Evolutionary conservation across 2,888 invertebrate genomes (phyloP).

Genomic region (Brachypalpus laphriformis): DNA sequence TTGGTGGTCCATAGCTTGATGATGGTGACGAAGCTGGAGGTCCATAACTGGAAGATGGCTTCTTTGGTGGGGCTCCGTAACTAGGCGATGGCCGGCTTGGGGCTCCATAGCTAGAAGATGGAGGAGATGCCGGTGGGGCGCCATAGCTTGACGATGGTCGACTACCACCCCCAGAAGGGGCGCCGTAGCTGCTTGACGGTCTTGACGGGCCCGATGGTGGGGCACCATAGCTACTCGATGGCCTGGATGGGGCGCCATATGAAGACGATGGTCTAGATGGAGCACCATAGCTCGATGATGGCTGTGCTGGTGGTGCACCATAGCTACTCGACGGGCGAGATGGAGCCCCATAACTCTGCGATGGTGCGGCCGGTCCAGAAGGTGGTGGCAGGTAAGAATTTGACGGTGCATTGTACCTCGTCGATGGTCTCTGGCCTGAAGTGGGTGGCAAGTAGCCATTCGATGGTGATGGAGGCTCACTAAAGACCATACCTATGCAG

Average conservation of each 20-base stretch:
- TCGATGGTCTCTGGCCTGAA: constrained; percentile 81
- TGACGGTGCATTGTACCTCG: constrained; percentile 79
- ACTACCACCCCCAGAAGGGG: constrained; percentile 78
- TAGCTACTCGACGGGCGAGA: constrained; percentile 83
- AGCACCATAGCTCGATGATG: constrained; percentile 84
- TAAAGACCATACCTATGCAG: constrained; percentile 77
- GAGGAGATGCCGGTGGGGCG: constrained; percentile 81
- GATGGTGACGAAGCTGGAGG: constrained; percentile 81
- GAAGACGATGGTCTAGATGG: constrained; percentile 80
- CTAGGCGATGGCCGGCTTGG: constrained; percentile 75
- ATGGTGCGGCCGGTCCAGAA: constrained; percentile 81
- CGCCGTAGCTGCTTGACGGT: constrained; percentile 77
- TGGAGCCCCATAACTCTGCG: constrained; percentile 84
- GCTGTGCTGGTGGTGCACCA: constrained; percentile 79
- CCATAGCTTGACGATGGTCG: constrained; percentile 83
- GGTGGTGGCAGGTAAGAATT: constrained; percentile 85
- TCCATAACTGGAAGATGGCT: constrained; percentile 82
- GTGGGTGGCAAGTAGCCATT: constrained; percentile 81
- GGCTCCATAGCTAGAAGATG: constrained; percentile 82
- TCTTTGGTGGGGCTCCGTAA: constrained; percentile 82
- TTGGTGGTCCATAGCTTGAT: constrained; percentile 76
- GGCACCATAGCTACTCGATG: constrained; percentile 79
- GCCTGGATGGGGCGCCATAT: constrained; percentile 77
- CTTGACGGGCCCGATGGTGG: constrained; percentile 80
- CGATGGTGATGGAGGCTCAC: constrained; percentile 81